A percentile compares a stretch with the other conserved stretches of the same genome.
These are phyloP conservation scores for Smutsia temminckii DNA, from an alignment of 2,797 vertebrate genomes.

Conservation along the genomic window DNA sequence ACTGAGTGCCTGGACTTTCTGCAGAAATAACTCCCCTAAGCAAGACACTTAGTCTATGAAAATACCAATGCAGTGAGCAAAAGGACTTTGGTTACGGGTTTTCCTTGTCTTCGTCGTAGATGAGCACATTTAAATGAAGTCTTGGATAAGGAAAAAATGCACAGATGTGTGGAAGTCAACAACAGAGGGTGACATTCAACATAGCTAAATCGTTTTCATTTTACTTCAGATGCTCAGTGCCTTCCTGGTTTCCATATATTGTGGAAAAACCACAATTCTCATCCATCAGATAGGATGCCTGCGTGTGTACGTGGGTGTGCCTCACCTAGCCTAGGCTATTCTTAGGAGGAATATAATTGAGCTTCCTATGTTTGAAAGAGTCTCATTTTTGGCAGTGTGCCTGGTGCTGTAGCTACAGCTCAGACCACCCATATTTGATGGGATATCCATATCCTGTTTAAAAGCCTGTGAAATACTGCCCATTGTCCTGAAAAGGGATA, in stretches of 20 bases:
- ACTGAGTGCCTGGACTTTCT: background rate
- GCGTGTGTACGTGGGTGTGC: background rate
- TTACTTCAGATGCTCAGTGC: constrained; percentile 56
- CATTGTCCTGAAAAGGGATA: constrained; percentile 25
- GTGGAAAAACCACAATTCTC: background rate
- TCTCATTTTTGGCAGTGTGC: background rate
- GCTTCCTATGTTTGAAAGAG: background rate
- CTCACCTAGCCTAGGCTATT: background rate
- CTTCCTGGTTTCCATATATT: constrained; percentile 49
- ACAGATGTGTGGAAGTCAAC: constrained; percentile 72
- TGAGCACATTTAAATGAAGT: constrained; percentile 42
- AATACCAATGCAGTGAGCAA: background rate
- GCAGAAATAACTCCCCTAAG: background rate
- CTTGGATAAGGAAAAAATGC: constrained; percentile 46
- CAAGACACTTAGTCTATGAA: background rate
- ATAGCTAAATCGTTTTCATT: constrained; percentile 74
- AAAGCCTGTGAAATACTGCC: constrained; percentile 21
- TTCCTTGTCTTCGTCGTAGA: constrained; percentile 26
- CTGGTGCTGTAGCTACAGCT: background rate
- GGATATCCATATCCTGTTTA: background rate
- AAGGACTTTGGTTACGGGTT: constrained; percentile 5
- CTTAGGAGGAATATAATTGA: background rate
- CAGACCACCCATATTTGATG: background rate
- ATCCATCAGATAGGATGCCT: background rate
- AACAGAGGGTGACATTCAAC: constrained; percentile 75